These are phyloP conservation scores for Apostichopus japonicus DNA, from an alignment of 35 echinoderm and acorn worm genomes.

Conservation along the genomic window DNA sequence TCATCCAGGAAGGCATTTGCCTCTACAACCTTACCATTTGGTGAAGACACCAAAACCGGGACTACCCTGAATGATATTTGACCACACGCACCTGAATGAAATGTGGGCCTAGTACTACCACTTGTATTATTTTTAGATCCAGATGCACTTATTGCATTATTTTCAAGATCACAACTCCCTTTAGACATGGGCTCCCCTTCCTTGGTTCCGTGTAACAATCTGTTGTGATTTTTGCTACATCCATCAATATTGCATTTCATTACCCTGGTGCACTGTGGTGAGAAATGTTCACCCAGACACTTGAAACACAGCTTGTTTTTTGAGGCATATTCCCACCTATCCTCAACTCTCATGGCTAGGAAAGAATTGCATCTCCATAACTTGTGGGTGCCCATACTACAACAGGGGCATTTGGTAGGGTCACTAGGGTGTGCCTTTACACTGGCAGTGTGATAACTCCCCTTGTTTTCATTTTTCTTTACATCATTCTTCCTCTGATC, in stretches of 20 bases:
- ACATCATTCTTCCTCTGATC: not conserved
- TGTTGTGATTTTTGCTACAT: too few relatives aligned
- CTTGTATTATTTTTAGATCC: not conserved
- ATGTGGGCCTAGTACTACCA: not conserved
- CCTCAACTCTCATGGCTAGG: too few relatives aligned
- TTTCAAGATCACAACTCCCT: not conserved
- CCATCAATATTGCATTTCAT: too few relatives aligned
- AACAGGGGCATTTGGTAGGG: too few relatives aligned
- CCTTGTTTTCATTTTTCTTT: not conserved
- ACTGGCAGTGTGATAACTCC: slow-evolving; percentile 5
- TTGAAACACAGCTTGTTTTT: too few relatives aligned
- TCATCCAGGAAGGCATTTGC: slow-evolving; percentile 49
- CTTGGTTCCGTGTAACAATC: too few relatives aligned
- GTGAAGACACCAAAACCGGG: not conserved
- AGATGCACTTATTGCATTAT: not conserved
- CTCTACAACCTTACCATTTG: not conserved
- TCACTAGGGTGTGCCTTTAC: too few relatives aligned
- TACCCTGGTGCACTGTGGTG: too few relatives aligned
- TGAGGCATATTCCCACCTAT: too few relatives aligned
- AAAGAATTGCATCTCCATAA: too few relatives aligned
- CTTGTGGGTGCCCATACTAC: too few relatives aligned
- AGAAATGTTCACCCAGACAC: too few relatives aligned
- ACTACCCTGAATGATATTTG: slow-evolving; percentile 15
- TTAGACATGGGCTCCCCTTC: slow-evolving; percentile 18
- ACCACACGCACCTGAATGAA: not conserved